These are phyloP conservation scores for Meloidogyne hapla DNA, from an alignment of 1,140 invertebrate species.

Conservation along the genomic window DNA sequence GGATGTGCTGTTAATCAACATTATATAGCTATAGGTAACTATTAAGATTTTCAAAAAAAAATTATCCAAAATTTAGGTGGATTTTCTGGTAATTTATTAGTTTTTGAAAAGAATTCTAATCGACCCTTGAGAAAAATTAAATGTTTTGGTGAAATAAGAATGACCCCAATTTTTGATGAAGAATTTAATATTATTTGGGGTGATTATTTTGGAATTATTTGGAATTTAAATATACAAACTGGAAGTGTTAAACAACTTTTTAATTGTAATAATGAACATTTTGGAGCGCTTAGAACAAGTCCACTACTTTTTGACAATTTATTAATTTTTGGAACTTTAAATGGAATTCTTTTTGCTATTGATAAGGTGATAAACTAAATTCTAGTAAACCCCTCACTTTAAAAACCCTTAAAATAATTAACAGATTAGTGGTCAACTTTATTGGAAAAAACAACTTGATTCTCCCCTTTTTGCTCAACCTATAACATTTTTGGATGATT, in stretches of 20 bases:
- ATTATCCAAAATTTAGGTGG: conserved; percentile 25
- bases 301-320: conserved; percentile 3
- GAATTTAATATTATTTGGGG: conserved; percentile 18
- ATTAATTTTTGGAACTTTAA: conserved; percentile 17
- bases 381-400: too few species aligned
- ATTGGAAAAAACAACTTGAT: conserved; percentile 10
- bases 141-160: conserved; percentile 25
- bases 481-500: not conserved
- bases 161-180: conserved; percentile 29
- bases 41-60: not conserved
- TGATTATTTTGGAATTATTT: conserved; percentile 19
- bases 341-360: conserved; percentile 10
- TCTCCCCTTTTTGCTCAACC: conserved; percentile 25
- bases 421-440: conserved; percentile 7
- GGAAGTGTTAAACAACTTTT: not conserved
- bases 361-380: conserved; percentile 22
- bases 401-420: not conserved
- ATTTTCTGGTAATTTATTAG: conserved; percentile 16
- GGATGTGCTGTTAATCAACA: conserved; percentile 5
- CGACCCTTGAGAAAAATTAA: not conserved
- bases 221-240: not conserved
- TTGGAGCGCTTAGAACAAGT: conserved; percentile 22
- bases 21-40: conserved; percentile 29
- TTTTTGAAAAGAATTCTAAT: conserved; percentile 14
- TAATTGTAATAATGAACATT: conserved; percentile 2